Evolutionary conservation across 1,140 invertebrate genomes (phyloP).

Genomic region (Atta texana): DNA sequence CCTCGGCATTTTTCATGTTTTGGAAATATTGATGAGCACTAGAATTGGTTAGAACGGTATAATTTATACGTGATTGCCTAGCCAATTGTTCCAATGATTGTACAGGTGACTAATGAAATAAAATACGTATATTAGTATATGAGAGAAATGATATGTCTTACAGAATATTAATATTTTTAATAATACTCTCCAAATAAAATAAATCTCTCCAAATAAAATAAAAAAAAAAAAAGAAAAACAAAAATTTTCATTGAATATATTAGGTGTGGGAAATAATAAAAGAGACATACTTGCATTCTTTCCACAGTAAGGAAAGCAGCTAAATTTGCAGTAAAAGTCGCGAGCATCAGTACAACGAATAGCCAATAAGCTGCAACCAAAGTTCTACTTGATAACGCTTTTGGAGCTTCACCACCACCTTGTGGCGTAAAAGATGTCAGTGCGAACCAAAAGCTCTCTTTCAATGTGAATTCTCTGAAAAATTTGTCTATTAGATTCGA

Average conservation of each 20-base stretch:
- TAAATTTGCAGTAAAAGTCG: conserved; percentile 98
- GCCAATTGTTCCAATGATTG: conserved; percentile 95
- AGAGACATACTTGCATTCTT: conserved; percentile 93
- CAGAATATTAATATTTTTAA: background rate
- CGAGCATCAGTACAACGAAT: conserved; percentile 96
- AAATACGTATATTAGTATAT: background rate
- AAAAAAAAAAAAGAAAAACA: background rate
- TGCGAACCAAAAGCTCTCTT: conserved; percentile 97
- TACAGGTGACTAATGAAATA: conserved; percentile 90
- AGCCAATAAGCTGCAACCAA: conserved; percentile 97
- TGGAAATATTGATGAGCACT: conserved; percentile 94
- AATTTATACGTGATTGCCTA: conserved; percentile 95
- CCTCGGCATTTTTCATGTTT: conserved; percentile 96
- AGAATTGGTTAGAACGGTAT: conserved; percentile 94
- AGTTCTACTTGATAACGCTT: conserved; percentile 93
- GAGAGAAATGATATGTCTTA: conserved; percentile 11
- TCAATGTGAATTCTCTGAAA: conserved; percentile 93
- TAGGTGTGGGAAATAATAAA: background rate
- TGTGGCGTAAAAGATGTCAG: conserved; percentile 96
- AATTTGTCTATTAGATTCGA: background rate
- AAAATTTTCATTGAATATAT: background rate
- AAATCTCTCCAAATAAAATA: background rate
- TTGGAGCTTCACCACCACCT: conserved; percentile 95
- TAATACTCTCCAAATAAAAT: background rate
- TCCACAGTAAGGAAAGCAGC: conserved; percentile 98